phyloP scores from a whole-genome alignment of 2,888 invertebrate species.

The Drosophila aldrichi region DNA sequence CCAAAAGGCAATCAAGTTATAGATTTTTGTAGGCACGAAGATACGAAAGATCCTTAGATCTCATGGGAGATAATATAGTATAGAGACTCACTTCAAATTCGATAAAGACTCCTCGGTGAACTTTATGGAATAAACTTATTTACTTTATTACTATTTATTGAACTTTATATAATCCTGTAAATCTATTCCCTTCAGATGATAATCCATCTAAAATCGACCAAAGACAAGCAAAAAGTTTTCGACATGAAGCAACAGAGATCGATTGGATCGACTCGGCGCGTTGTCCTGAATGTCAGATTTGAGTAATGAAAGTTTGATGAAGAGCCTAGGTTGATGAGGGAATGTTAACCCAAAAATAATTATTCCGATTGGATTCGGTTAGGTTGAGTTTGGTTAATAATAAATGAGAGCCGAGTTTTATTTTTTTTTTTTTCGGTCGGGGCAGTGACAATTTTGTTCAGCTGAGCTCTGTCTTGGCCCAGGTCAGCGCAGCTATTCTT shows the following conservation, averaged over 20 bases:
- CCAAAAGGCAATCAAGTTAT: too few relatives aligned
- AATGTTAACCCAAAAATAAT: slow-evolving; percentile 6
- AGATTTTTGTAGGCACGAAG: too few relatives aligned
- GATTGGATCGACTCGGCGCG: not conserved
- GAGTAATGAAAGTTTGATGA: not conserved
- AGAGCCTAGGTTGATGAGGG: not conserved
- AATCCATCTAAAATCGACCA: not conserved
- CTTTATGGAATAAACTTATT: not conserved
- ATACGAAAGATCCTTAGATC: too few relatives aligned
- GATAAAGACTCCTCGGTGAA: not conserved
- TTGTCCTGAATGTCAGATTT: slow-evolving; percentile 6
- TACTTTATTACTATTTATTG: too few relatives aligned
- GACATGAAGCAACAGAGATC: not conserved
- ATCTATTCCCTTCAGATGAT: not conserved
- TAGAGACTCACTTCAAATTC: not conserved
- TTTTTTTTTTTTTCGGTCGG: not conserved
- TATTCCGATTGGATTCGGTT: slow-evolving; percentile 7
- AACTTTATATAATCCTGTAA: not conserved
- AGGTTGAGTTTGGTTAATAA: slow-evolving; percentile 4
- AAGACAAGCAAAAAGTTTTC: not conserved
- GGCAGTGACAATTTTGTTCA: slow-evolving; percentile 5
- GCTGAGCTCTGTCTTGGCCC: slow-evolving; percentile 13
- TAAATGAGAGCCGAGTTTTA: not conserved
- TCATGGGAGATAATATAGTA: too few relatives aligned
- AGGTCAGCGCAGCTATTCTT: slow-evolving; percentile 28